Conservation (phyloP, 2,113 vertebrate genomes). For the Ibidorhyncha struthersii region DNA sequence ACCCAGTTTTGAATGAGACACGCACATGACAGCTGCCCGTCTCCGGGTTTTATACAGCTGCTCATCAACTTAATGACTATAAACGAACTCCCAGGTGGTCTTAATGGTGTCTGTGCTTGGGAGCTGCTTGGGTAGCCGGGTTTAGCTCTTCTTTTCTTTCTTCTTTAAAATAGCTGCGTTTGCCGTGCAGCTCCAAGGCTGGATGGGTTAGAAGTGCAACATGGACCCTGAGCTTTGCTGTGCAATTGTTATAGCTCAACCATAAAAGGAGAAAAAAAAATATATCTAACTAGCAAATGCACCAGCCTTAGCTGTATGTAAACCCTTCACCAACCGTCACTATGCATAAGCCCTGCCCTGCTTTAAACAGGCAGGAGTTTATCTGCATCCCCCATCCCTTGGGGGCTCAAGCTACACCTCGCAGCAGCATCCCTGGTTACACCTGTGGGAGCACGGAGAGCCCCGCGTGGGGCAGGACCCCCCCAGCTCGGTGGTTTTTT, state of each 20-base stretch:
- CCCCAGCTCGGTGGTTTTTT: no score
- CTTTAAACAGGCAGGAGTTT: background rate
- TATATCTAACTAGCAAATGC: background rate
- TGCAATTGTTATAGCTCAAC: background rate
- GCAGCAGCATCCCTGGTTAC: background rate
- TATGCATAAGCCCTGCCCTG: accelerated
- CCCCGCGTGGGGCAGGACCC: accelerated
- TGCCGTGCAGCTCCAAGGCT: background rate
- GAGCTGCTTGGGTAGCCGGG: background rate
- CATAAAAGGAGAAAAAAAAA: background rate
- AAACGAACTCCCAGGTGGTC: conserved; percentile 17
- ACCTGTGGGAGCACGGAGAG: background rate
- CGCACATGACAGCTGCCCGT: background rate
- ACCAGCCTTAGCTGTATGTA: accelerated
- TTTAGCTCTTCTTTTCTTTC: background rate
- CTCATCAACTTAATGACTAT: conserved; percentile 41
- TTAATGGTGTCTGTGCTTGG: background rate
- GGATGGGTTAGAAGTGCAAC: background rate
- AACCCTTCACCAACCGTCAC: background rate
- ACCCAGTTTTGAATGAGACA: background rate
- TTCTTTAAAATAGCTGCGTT: background rate
- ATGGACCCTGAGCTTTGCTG: accelerated
- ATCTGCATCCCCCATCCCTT: background rate
- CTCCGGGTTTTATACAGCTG: background rate
- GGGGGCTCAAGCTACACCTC: accelerated